Percentiles rank a stretch among this genome's conserved stretches.
Conservation (phyloP, 1,140 invertebrate species). For the Apis mellifera region Amel_HAv3.1 CM009936.2:12522001-12522500, state of each 20-base stretch:
- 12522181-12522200: conserved; percentile 67
- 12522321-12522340: conserved; percentile 57
- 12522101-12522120: conserved; percentile 69
- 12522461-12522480: conserved; percentile 58
- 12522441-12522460: conserved; percentile 1
- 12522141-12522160: conserved; percentile 72
- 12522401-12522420: conserved; percentile 26
- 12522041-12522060: neutral
- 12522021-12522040: neutral
- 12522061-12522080: conserved; percentile 34
- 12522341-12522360: conserved; percentile 59
- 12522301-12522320: conserved; percentile 40
- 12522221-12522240: conserved; percentile 76
- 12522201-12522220: conserved; percentile 75
- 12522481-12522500: conserved; percentile 61
- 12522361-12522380: conserved; percentile 54
- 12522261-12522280: conserved; percentile 63
- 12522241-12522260: conserved; percentile 69
- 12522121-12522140: conserved; percentile 73
- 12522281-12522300: neutral
- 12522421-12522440: neutral
- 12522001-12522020: neutral
- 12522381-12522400: neutral
- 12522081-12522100: conserved; percentile 40
- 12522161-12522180: conserved; percentile 61